Conservation (phyloP, 1,140 invertebrate species). For the Cylas formicarius region DNA sequence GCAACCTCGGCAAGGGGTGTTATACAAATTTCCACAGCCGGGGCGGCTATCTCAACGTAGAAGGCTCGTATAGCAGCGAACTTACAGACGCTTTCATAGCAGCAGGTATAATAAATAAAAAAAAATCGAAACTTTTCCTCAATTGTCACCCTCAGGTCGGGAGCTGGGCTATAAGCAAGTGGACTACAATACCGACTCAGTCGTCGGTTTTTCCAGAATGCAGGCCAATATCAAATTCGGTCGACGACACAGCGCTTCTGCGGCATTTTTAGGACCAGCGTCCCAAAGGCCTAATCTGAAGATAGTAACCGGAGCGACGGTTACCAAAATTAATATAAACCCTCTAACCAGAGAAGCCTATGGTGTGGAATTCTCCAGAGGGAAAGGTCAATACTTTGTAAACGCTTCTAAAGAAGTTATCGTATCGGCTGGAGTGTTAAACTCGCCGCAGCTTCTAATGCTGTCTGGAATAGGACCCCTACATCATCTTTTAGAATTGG, state of each 20-base stretch:
- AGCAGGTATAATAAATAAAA: conserved; percentile 41
- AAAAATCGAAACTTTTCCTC: background rate
- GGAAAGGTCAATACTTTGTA: conserved; percentile 37
- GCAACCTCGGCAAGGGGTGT: conserved; percentile 44
- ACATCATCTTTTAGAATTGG: conserved; percentile 51
- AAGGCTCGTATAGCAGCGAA: conserved; percentile 46
- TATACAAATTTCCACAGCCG: conserved; percentile 23
- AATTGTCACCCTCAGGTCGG: conserved; percentile 39
- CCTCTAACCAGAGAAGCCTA: conserved; percentile 47
- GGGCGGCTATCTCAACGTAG: conserved; percentile 50
- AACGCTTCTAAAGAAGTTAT: conserved; percentile 28
- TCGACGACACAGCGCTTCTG: conserved; percentile 46
- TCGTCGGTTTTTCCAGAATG: conserved; percentile 54
- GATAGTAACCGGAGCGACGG: conserved; percentile 49
- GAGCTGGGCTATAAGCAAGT: conserved; percentile 46
- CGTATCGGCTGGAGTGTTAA: conserved; percentile 39
- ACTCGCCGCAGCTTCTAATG: conserved; percentile 52
- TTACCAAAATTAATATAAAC: conserved; percentile 52
- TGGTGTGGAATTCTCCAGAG: conserved; percentile 53
- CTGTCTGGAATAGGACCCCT: conserved; percentile 53
- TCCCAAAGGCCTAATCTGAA: conserved; percentile 57
- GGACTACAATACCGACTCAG: conserved; percentile 43
- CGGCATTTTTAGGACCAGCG: conserved; percentile 50
- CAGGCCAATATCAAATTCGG: conserved; percentile 56
- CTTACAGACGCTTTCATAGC: conserved; percentile 53